phyloP scores from a whole-genome alignment of 2,113 vertebrate genomes.

The Rattus rattus region DNA sequence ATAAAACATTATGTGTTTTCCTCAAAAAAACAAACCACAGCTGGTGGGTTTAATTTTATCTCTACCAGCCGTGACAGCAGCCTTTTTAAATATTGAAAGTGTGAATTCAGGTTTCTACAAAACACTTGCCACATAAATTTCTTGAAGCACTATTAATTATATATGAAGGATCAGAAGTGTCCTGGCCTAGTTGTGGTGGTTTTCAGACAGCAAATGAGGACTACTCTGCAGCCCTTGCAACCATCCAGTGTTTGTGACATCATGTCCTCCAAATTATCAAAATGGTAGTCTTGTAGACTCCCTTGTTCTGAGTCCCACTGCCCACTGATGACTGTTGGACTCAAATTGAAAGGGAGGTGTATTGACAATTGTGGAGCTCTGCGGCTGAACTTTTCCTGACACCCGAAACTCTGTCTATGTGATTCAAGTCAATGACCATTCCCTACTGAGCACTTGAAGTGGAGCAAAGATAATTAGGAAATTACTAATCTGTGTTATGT shows the following conservation, averaged over 20 bases:
- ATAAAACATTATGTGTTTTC: conserved; percentile 78
- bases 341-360: neutral
- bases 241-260: neutral
- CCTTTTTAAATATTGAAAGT: conserved; percentile 82
- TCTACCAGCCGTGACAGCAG: conserved; percentile 73
- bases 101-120: conserved; percentile 77
- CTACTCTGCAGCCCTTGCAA: neutral
- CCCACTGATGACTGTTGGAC: neutral
- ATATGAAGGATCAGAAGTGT: conserved; percentile 74
- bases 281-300: neutral
- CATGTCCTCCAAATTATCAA: neutral
- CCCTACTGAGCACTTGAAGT: neutral
- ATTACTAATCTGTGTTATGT: neutral
- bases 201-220: conserved; percentile 32
- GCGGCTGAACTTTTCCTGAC: neutral
- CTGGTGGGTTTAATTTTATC: conserved; percentile 81
- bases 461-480: neutral
- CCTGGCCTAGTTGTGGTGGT: neutral
- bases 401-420: neutral
- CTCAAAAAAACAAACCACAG: conserved; percentile 74
- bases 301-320: neutral
- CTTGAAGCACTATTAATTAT: conserved; percentile 77
- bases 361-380: neutral
- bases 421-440: neutral
- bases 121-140: conserved; percentile 79